phyloP scores from a whole-genome alignment of 2,113 vertebrate species.

The Mionectes macconnelli region DNA sequence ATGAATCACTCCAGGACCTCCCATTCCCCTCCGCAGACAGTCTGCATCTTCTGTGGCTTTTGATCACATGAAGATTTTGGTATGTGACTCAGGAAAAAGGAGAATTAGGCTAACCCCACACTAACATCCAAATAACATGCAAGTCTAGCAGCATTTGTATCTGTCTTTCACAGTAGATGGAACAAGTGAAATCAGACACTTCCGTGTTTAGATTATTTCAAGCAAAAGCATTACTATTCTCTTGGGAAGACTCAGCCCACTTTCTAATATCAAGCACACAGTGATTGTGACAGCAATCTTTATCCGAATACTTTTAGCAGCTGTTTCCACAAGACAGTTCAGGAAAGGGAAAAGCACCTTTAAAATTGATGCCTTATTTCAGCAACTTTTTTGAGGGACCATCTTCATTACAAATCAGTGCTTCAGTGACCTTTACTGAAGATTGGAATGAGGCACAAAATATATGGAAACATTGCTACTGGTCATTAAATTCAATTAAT shows the following conservation, averaged over 20 bases:
- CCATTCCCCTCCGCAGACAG: accelerated
- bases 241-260: not conserved
- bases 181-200: not conserved
- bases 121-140: not conserved
- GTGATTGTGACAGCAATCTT: not conserved
- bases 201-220: not conserved
- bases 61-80: not conserved
- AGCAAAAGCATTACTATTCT: not conserved
- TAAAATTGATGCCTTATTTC: not conserved
- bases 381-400: not conserved
- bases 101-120: not conserved
- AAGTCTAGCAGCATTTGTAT: not conserved
- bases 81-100: not conserved
- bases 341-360: not conserved
- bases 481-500: not conserved
- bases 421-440: not conserved
- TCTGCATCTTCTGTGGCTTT: not conserved
- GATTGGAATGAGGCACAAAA: not conserved
- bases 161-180: not conserved
- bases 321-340: not conserved
- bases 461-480: not conserved
- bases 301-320: not conserved
- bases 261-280: not conserved
- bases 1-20: not conserved
- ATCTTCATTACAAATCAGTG: not conserved